Evolutionary conservation across 1,140 invertebrate genomes (phyloP).

Genomic region (Caenorhabditis inopinata): DNA sequence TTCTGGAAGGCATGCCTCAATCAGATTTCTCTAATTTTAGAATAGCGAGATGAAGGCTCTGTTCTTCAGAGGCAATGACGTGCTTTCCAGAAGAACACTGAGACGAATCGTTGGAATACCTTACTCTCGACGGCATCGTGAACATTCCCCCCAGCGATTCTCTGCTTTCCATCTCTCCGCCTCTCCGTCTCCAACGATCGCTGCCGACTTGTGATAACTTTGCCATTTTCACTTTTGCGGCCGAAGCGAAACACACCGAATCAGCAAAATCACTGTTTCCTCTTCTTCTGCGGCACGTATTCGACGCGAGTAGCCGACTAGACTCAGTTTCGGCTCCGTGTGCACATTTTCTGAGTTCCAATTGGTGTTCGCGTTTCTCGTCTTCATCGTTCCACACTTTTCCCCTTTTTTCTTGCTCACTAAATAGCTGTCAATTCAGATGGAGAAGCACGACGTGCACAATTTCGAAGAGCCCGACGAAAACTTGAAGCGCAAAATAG

Average conservation of each 20-base stretch:
- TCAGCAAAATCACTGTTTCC: neutral
- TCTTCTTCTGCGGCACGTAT: neutral
- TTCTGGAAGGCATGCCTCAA: no score
- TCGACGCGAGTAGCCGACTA: no score
- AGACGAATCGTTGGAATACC: conserved; percentile 16
- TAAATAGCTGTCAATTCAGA: conserved; percentile 11
- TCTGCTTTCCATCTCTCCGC: neutral
- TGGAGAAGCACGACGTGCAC: conserved; percentile 40
- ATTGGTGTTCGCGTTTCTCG: no score
- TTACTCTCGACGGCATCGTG: neutral
- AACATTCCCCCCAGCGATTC: neutral
- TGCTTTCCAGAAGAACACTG: no score
- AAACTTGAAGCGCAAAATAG: conserved; percentile 19
- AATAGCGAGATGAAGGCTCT: neutral
- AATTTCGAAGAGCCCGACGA: conserved; percentile 36
- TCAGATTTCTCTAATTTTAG: neutral
- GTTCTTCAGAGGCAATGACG: neutral
- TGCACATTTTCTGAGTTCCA: no score
- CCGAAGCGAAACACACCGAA: no score
- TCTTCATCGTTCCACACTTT: neutral
- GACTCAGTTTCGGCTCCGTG: no score
- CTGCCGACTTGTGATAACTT: conserved; percentile 9
- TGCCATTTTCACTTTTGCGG: conserved; percentile 24
- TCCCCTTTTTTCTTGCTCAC: neutral
- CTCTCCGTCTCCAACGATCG: neutral